These are phyloP conservation scores for Griposia aprilina DNA, from an alignment of 2,888 invertebrate genomes.

Conservation along the genomic window DNA sequence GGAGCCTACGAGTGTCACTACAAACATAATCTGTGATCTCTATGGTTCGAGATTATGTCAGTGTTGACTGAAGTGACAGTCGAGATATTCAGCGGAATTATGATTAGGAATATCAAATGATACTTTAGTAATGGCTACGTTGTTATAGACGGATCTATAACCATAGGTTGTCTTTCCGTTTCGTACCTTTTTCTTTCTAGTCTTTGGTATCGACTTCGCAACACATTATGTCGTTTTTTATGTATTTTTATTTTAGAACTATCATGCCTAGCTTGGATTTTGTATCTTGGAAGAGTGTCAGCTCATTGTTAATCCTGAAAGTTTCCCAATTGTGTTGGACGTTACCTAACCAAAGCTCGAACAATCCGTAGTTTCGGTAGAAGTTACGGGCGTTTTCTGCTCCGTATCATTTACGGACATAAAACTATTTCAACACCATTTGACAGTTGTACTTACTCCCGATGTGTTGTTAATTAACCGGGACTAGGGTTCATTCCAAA, in stretches of 20 bases:
- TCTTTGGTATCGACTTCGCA: not conserved
- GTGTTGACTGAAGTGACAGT: slow-evolving; percentile 59
- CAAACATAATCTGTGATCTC: slow-evolving; percentile 76
- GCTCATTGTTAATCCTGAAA: not conserved
- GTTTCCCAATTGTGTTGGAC: too few species aligned
- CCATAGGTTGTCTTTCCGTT: not conserved
- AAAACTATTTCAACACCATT: too few species aligned
- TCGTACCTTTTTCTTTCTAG: not conserved
- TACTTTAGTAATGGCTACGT: not conserved
- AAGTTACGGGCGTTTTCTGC: too few species aligned
- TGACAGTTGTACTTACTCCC: too few species aligned
- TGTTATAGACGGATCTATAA: not conserved
- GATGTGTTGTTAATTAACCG: too few species aligned
- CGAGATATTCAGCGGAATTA: slow-evolving; percentile 31
- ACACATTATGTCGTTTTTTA: too few species aligned
- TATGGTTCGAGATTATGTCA: slow-evolving; percentile 59
- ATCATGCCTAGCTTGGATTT: not conserved
- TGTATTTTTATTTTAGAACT: not conserved
- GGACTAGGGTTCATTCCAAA: too few species aligned
- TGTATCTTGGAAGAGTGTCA: too few species aligned
- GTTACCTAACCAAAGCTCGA: not conserved
- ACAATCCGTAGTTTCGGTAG: too few species aligned
- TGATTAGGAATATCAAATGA: slow-evolving; percentile 1
- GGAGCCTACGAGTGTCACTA: slow-evolving; percentile 72
- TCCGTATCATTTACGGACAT: too few species aligned